Evolutionary conservation across 2,888 invertebrate species (phyloP).

Genomic region (Yponomeuta malinellus): DNA sequence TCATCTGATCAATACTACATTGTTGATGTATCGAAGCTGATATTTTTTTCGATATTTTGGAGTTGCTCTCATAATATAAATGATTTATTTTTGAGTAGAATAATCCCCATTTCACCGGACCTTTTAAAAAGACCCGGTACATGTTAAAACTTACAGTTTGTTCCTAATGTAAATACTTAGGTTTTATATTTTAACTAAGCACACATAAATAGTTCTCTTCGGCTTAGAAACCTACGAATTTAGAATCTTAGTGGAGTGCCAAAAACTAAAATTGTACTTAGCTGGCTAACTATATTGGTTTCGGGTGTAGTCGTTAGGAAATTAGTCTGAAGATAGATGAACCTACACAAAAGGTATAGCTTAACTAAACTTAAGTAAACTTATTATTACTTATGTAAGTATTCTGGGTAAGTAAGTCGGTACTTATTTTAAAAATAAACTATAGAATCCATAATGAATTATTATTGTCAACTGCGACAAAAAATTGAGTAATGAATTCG

Average conservation of each 20-base stretch:
- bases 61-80: too few species aligned
- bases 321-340: constrained; percentile 20
- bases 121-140: neutral
- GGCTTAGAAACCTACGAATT: constrained; percentile 33
- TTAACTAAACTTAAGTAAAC: neutral
- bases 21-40: too few species aligned
- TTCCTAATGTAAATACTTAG: constrained; percentile 14
- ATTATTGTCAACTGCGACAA: neutral
- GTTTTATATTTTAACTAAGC: neutral
- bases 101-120: too few species aligned
- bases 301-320: constrained; percentile 31
- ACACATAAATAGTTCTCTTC: neutral
- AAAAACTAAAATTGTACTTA: constrained; percentile 42
- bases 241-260: constrained; percentile 57
- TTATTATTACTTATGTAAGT: neutral
- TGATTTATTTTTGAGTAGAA: too few species aligned
- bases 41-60: too few species aligned
- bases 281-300: constrained; percentile 40
- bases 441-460: neutral
- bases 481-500: neutral
- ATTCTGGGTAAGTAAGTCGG: neutral
- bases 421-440: neutral
- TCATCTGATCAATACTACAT: too few species aligned
- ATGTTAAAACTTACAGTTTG: constrained; percentile 11
- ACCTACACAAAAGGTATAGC: neutral